A percentile compares a stretch with the other conserved stretches of the same genome.
Conservation (phyloP, 2,888 invertebrate genomes). For the Crocallis elinguaria region DNA sequence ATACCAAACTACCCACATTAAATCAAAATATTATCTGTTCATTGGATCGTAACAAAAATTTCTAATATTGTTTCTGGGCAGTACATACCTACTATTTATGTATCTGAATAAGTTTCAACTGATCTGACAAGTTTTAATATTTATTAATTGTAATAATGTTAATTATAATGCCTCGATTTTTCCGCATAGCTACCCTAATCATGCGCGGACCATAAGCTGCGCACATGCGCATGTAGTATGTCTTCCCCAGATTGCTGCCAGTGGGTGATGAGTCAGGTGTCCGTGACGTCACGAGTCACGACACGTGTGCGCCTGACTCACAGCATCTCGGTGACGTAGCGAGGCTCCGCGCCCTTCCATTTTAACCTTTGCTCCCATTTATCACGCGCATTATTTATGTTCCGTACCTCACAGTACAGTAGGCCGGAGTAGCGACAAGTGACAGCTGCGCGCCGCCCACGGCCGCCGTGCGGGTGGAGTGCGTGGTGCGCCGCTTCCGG, state of each 20-base stretch:
- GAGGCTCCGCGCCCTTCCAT: slow-evolving; percentile 56
- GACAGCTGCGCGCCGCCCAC: slow-evolving; percentile 53
- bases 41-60: no score
- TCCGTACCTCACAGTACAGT: slow-evolving; percentile 38
- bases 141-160: no score
- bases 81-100: no score
- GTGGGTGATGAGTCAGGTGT: slow-evolving; percentile 69
- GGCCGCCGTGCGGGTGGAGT: slow-evolving; percentile 34
- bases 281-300: slow-evolving; percentile 72
- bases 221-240: slow-evolving; percentile 31
- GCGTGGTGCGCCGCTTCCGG: slow-evolving; percentile 72
- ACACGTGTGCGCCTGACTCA: slow-evolving; percentile 71
- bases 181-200: not conserved
- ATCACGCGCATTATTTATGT: slow-evolving; percentile 52
- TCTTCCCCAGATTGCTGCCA: slow-evolving; percentile 51
- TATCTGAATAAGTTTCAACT: no score
- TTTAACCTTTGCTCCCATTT: slow-evolving; percentile 57
- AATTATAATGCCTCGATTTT: not conserved
- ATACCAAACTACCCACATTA: no score
- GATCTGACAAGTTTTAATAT: no score
- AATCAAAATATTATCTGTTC: no score
- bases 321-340: slow-evolving; percentile 65
- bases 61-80: no score
- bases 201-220: slow-evolving; percentile 14
- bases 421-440: slow-evolving; percentile 14